Evolutionary conservation across 2,888 invertebrate genomes (phyloP).

Genomic region (Hecatera dysodea): DNA sequence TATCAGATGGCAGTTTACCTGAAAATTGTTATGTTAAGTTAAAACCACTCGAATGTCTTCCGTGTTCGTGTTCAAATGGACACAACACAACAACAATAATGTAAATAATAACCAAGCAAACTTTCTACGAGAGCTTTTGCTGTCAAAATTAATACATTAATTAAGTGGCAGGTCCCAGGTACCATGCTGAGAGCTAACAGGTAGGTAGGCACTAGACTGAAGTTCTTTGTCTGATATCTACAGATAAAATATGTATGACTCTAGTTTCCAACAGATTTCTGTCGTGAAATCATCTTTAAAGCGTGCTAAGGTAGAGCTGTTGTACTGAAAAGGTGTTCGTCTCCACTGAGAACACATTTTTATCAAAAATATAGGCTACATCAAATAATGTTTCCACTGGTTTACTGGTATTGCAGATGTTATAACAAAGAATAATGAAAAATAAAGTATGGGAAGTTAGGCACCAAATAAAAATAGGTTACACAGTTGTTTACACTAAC

Average conservation of each 20-base stretch:
- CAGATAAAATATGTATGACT: not conserved
- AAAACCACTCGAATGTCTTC: conserved; percentile 31
- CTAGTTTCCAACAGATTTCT: not conserved
- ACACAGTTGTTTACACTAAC: conserved; percentile 89
- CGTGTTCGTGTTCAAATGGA: conserved; percentile 30
- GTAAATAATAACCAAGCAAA: not conserved
- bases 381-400: conserved; percentile 14
- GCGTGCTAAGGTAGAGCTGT: conserved; percentile 1
- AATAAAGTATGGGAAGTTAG: not conserved
- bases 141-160: not conserved
- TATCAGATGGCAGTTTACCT: conserved; percentile 28
- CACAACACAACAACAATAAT: conserved; percentile 1
- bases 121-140: conserved; percentile 1
- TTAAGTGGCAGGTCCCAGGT: not conserved
- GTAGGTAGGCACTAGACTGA: not conserved
- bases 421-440: conserved; percentile 23
- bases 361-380: not conserved
- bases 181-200: conserved; percentile 6
- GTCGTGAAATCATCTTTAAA: not conserved
- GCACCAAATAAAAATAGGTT: not conserved
- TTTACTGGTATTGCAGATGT: not conserved
- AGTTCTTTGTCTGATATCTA: conserved; percentile 7
- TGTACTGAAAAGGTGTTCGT: no score
- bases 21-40: conserved; percentile 12
- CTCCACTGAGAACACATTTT: not conserved